Conservation (phyloP, 2,888 invertebrate species). For the Myathropa florea region DNA sequence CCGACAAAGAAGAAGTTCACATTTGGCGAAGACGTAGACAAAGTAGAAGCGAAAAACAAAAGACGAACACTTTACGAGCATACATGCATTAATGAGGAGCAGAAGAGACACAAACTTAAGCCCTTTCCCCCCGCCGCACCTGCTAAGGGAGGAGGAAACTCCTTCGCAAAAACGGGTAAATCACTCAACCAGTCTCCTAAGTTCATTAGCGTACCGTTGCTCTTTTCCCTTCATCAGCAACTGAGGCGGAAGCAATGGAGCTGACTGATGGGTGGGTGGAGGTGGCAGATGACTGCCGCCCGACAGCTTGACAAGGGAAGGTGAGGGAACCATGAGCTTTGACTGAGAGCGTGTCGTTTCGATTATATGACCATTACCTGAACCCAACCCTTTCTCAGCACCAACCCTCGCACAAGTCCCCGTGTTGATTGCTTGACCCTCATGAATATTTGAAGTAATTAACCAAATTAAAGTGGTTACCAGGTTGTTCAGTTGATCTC, state of each 20-base stretch:
- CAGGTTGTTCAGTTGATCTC: not conserved
- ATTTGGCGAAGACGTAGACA: not conserved
- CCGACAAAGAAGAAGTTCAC: not conserved
- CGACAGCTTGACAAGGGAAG: not conserved
- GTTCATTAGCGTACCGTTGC: not conserved
- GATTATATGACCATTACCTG: not conserved
- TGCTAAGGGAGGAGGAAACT: too few species aligned
- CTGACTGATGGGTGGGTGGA: not conserved
- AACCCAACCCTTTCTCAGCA: not conserved
- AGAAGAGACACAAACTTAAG: not conserved
- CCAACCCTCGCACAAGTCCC: too few species aligned
- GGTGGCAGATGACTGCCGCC: too few species aligned
- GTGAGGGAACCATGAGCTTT: not conserved
- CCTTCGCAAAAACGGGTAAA: not conserved
- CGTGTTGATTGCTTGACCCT: not conserved
- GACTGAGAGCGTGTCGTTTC: not conserved
- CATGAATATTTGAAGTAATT: not conserved
- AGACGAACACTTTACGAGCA: not conserved
- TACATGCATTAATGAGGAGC: not conserved
- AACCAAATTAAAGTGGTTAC: not conserved
- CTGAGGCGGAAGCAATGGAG: not conserved
- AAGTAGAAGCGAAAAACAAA: not conserved
- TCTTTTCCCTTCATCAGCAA: not conserved
- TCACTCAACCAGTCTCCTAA: not conserved
- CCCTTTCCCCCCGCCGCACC: not conserved